Conservation (phyloP, 1,140 invertebrate species). For the Brachystomella parvula region DNA sequence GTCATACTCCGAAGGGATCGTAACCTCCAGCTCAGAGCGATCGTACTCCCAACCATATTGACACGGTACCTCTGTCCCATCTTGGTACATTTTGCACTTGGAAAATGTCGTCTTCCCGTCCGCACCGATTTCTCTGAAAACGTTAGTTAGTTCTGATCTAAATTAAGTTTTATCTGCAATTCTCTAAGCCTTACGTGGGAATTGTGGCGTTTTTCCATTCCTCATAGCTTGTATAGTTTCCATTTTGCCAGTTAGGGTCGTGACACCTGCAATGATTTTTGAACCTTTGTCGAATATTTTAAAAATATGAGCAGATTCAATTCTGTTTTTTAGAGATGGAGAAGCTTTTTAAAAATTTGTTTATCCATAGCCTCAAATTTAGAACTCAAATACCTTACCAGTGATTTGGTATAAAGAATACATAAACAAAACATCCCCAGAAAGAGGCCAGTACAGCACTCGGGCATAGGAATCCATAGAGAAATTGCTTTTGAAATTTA, state of each 20-base stretch:
- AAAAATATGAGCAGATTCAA: no score
- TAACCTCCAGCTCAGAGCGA: conserved; percentile 16
- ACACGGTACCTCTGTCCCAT: conserved; percentile 7
- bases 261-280: no score
- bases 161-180: neutral
- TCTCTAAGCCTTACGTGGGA: conserved; percentile 16
- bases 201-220: conserved; percentile 29
- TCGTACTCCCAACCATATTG: conserved; percentile 30
- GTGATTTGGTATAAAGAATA: conserved; percentile 22
- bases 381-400: no score
- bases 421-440: conserved; percentile 10
- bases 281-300: no score
- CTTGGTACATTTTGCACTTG: conserved; percentile 18
- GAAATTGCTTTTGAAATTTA: conserved; percentile 22
- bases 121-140: conserved; percentile 14
- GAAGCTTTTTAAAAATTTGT: no score
- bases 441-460: conserved; percentile 20
- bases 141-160: neutral
- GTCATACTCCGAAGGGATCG: conserved; percentile 20
- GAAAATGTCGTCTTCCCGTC: conserved; percentile 17
- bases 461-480: conserved; percentile 22
- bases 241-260: conserved; percentile 17
- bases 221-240: conserved; percentile 11
- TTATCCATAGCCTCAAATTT: no score
- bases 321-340: no score